Conservation (phyloP, 2,113 vertebrate genomes). For the Ciconia stormi region DNA sequence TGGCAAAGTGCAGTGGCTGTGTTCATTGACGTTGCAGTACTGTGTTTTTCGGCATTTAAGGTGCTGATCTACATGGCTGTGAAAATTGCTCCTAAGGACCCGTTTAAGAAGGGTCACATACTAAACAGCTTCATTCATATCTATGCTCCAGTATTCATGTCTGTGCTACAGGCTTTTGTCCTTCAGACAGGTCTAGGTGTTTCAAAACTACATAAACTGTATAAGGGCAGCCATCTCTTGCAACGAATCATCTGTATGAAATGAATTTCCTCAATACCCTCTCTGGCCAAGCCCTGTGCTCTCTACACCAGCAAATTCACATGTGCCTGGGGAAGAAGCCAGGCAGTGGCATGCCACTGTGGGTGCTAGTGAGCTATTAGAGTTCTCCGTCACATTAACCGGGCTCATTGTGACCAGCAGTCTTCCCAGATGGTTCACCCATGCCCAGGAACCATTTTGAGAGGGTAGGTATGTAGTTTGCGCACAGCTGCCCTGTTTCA, state of each 20-base stretch:
- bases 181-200: neutral
- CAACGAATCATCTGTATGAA: neutral
- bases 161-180: neutral
- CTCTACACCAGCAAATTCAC: neutral
- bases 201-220: neutral
- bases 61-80: neutral
- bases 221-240: neutral
- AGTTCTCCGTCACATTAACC: neutral
- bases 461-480: neutral
- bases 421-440: neutral
- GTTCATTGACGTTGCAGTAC: fast-evolving
- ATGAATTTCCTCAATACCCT: neutral
- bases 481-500: neutral
- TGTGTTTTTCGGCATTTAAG: neutral
- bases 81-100: neutral
- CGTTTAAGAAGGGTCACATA: neutral
- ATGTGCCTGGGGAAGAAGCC: neutral
- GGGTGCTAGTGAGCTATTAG: neutral
- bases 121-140: neutral
- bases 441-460: neutral
- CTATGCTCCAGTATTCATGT: neutral
- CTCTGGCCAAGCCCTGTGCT: neutral
- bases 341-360: neutral
- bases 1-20: neutral
- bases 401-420: neutral